Conservation (phyloP, 2,113 vertebrate genomes). For the Saccopteryx leptura region DNA sequence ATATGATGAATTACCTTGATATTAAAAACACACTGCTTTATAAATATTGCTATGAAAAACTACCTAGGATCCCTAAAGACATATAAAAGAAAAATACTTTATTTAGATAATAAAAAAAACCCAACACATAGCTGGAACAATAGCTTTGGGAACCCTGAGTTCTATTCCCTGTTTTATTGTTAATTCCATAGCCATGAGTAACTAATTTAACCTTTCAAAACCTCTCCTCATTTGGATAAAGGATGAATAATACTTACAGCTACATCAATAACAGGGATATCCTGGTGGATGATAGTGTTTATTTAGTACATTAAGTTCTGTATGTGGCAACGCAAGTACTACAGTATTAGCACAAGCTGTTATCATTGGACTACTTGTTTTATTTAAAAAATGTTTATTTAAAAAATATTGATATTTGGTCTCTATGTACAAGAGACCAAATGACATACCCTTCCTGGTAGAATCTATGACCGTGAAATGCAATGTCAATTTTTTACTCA, state of each 20-base stretch:
- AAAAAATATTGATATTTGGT: slow-evolving; percentile 38
- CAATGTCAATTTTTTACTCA: neutral
- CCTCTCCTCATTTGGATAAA: slow-evolving; percentile 74
- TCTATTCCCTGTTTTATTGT: slow-evolving; percentile 66
- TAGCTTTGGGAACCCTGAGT: slow-evolving; percentile 61
- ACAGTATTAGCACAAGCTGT: neutral
- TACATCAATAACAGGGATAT: slow-evolving; percentile 72
- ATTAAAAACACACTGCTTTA: slow-evolving; percentile 14
- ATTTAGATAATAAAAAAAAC: slow-evolving; percentile 73
- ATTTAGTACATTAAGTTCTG: slow-evolving; percentile 68
- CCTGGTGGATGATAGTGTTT: slow-evolving; percentile 68
- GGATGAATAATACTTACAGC: slow-evolving; percentile 73
- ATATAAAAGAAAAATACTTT: slow-evolving; percentile 73
- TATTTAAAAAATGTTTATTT: neutral
- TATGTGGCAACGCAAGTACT: slow-evolving; percentile 59
- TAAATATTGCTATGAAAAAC: slow-evolving; percentile 65
- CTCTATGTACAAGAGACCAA: slow-evolving; percentile 16
- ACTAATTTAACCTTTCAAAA: slow-evolving; percentile 75
- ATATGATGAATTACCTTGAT: slow-evolving; percentile 61
- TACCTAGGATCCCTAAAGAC: slow-evolving; percentile 35
- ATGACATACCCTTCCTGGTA: neutral
- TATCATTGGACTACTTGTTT: neutral
- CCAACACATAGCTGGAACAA: slow-evolving; percentile 37
- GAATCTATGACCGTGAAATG: neutral
- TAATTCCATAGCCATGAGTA: slow-evolving; percentile 70